Base-by-base conservation (phyloP, 2,797 vertebrate genomes). In the Poeciliopsis presidionis region DNA sequence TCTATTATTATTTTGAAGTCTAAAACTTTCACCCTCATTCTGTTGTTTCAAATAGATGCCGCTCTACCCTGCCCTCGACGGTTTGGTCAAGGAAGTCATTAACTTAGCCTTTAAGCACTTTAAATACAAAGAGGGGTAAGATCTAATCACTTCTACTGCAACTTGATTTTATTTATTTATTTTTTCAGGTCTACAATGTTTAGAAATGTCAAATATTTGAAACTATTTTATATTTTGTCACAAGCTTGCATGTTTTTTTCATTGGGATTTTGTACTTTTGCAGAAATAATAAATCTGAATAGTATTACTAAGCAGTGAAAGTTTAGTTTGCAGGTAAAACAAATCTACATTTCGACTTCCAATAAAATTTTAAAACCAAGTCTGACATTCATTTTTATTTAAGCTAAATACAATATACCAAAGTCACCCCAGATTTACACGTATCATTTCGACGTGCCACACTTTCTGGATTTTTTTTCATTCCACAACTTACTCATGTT, bases 51-150 rank as follows among this genome's bases (percentile, higher is more conserved):
- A 95, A 83, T 90, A 99, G 98, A 98, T 99, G 95, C 96, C 96
- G 51, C 97, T 99, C 87, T 97, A 99, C 93, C 98, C 98, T 74
- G 96, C 96, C 85, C 96, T 98, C 74, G 98, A 99, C 94, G 95
- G 95, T 92, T 96, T 98, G 93, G 97, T 99, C 94, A 97, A 96
- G 86, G 98, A 99, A 94, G 96, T 99, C 92, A 97, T 98, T 94
- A 98, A 97, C 90, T 93, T 98, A 94, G 97, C 98, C 87, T 99
- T 99, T 94, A 99, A 97, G 96, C 98, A 99, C 97, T 99, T 99
- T 96, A 97, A 97, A 95, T 98, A 99, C 94, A 99, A 98, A 96
- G 98, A 99, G 95, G 98, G 98, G 98, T 99, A 97, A 92, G 90
- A 85, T 87, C 22, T 57, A 75, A 16, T 81, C 83, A 89, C 73